phyloP scores from a whole-genome alignment of 2,888 invertebrate genomes.

The Lasioglossum malachurum region DNA sequence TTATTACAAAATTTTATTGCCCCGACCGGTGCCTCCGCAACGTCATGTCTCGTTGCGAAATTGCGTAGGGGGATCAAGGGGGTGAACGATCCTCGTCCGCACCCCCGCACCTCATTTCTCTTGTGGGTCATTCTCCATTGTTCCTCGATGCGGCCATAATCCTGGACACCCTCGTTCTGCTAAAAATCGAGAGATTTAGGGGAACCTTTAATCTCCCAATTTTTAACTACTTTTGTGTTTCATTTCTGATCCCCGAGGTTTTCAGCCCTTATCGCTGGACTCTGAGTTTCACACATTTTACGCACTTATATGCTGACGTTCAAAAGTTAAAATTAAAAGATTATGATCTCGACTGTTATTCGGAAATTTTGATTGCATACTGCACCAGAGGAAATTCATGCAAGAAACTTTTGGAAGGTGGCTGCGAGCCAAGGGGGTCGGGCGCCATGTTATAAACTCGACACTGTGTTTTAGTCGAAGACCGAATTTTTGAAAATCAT shows the following conservation, averaged over 20 bases:
- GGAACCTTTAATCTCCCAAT: not conserved
- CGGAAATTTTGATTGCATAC: no score
- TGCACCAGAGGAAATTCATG: no score
- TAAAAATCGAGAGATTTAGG: not conserved
- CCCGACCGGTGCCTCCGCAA: conserved; percentile 7
- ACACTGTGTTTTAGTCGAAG: not conserved
- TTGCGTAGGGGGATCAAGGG: conserved; percentile 21
- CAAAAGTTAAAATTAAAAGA: no score
- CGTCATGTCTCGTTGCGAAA: conserved; percentile 31
- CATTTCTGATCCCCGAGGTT: not conserved
- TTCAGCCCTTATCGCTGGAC: no score
- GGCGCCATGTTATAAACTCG: no score
- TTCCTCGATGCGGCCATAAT: not conserved
- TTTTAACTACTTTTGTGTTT: not conserved
- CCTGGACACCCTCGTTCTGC: not conserved
- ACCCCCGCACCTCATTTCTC: not conserved
- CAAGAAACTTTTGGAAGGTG: no score
- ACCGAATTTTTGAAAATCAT: conserved; percentile 2
- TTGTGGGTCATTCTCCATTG: not conserved
- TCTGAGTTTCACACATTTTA: no score
- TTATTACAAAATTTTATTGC: conserved; percentile 60
- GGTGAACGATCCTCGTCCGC: not conserved
- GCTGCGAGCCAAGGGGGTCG: no score
- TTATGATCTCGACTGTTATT: no score
- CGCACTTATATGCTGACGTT: no score